These are phyloP conservation scores for Therioaphis trifolii DNA, from an alignment of 2,888 invertebrate genomes.

Conservation along the genomic window DNA sequence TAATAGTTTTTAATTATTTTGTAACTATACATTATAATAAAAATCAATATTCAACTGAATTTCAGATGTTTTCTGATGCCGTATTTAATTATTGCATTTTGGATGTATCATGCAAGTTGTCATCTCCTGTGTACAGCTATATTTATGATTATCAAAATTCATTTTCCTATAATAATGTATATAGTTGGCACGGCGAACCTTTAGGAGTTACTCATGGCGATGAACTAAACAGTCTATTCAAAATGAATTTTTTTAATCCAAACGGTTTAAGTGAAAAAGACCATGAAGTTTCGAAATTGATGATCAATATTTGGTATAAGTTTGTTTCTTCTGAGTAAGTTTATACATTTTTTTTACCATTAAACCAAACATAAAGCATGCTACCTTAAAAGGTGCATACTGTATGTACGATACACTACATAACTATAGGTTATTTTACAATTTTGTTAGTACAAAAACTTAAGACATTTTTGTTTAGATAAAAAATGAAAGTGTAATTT, in stretches of 20 bases:
- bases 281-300: slow-evolving; percentile 44
- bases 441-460: too few relatives aligned
- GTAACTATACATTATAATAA: too few relatives aligned
- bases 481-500: too few relatives aligned
- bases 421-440: too few relatives aligned
- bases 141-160: slow-evolving; percentile 59
- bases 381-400: too few relatives aligned
- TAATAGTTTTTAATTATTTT: too few relatives aligned
- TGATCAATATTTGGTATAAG: slow-evolving; percentile 58
- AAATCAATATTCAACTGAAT: background rate
- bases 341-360: too few relatives aligned
- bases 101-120: slow-evolving; percentile 9
- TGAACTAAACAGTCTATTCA: too few relatives aligned
- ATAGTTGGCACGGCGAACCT: background rate
- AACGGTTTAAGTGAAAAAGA: slow-evolving; percentile 47
- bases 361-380: too few relatives aligned
- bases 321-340: slow-evolving; percentile 48
- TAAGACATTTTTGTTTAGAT: too few relatives aligned
- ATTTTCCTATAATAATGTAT: slow-evolving; percentile 42
- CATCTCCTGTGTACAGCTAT: slow-evolving; percentile 56
- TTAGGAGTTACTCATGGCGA: too few relatives aligned
- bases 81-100: background rate
- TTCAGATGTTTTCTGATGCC: slow-evolving; percentile 49
- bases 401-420: too few relatives aligned
- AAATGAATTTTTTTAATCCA: slow-evolving; percentile 29